These are phyloP conservation scores for Cryptocheilus praepositus DNA, from an alignment of 2,888 invertebrate species.

Conservation along the genomic window DNA sequence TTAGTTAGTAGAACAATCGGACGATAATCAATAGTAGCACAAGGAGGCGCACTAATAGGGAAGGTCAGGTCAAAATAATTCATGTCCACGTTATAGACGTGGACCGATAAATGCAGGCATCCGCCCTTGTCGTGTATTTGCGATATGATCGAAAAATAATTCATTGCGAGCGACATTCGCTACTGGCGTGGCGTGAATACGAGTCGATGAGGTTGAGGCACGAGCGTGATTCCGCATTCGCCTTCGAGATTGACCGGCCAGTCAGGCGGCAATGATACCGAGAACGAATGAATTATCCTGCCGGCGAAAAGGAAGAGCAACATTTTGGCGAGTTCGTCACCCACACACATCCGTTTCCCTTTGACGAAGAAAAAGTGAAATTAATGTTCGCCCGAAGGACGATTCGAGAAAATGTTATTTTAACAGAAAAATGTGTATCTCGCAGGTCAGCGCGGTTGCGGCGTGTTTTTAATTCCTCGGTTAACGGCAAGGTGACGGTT, in stretches of 20 bases:
- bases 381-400: neutral
- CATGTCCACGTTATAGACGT: too few relatives aligned
- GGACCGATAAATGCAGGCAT: too few relatives aligned
- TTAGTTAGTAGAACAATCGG: too few relatives aligned
- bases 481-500: too few relatives aligned
- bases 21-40: too few relatives aligned
- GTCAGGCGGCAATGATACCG: slow-evolving; percentile 71
- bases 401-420: neutral
- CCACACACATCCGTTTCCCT: slow-evolving; percentile 91
- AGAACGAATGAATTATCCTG: slow-evolving; percentile 79
- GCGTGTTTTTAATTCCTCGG: too few relatives aligned
- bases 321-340: slow-evolving; percentile 89
- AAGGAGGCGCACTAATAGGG: too few relatives aligned
- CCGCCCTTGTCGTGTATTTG: too few relatives aligned
- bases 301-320: slow-evolving; percentile 80
- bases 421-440: neutral
- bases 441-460: too few relatives aligned
- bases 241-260: slow-evolving; percentile 80
- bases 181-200: slow-evolving; percentile 64
- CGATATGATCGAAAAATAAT: neutral
- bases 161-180: neutral
- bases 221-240: slow-evolving; percentile 84
- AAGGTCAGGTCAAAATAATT: too few relatives aligned
- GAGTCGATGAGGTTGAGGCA: slow-evolving; percentile 79
- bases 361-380: slow-evolving; percentile 10